phyloP scores from a whole-genome alignment of 2,797 vertebrate species.

The Micromesistius poutassou region DNA sequence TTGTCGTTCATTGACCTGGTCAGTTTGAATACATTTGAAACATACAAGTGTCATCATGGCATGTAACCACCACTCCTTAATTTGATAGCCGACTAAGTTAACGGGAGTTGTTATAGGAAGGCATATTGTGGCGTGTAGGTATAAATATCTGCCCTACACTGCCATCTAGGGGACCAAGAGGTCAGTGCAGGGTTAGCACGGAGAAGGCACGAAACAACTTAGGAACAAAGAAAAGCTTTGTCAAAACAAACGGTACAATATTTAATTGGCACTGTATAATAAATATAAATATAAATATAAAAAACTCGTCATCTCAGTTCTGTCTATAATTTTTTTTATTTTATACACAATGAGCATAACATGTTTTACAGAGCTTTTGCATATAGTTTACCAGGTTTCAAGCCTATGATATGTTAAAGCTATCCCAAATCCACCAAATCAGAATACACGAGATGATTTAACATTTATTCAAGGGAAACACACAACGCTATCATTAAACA shows the following conservation, averaged over 20 bases:
- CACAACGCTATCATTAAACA: constrained; percentile 27
- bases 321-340: background rate
- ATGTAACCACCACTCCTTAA: background rate
- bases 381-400: background rate
- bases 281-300: background rate
- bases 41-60: background rate
- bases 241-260: background rate
- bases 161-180: constrained; percentile 30
- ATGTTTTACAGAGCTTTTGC: background rate
- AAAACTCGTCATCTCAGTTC: background rate
- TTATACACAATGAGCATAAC: background rate
- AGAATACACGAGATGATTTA: constrained; percentile 33
- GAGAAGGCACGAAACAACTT: background rate
- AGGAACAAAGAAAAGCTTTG: background rate
- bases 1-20: background rate
- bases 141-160: constrained; percentile 33
- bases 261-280: background rate
- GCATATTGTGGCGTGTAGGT: background rate
- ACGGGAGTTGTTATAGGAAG: background rate
- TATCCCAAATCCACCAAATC: background rate
- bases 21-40: background rate
- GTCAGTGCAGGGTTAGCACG: background rate
- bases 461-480: constrained; percentile 61
- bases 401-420: background rate
- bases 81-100: background rate